Conservation (phyloP, 2,888 invertebrate species). For the Elysia crispata region DNA sequence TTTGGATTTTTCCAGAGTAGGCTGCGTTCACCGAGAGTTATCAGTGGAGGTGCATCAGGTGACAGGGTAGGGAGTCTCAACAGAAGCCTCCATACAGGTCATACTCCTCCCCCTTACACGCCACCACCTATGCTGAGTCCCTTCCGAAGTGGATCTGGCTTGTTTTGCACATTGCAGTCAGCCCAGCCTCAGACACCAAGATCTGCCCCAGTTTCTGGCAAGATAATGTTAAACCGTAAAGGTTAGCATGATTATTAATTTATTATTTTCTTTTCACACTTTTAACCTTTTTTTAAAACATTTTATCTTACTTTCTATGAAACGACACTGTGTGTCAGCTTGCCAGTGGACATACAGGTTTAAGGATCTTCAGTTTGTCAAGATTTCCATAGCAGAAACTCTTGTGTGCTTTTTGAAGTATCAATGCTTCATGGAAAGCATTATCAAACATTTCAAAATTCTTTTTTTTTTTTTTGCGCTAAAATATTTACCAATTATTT, state of each 20-base stretch:
- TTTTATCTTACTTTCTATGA: neutral
- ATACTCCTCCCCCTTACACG: constrained; percentile 85
- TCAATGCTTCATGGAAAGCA: too few relatives aligned
- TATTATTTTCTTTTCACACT: neutral
- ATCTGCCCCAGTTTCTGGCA: constrained; percentile 74
- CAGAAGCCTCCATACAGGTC: constrained; percentile 57
- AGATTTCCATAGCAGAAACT: too few relatives aligned
- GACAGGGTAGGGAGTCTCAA: constrained; percentile 55
- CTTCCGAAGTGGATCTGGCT: constrained; percentile 90
- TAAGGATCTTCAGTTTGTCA: too few relatives aligned
- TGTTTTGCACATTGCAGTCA: constrained; percentile 82
- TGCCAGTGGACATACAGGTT: too few relatives aligned
- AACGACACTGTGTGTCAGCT: too few relatives aligned
- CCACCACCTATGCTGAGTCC: constrained; percentile 97
- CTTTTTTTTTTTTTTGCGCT: too few relatives aligned
- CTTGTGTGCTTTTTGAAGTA: too few relatives aligned
- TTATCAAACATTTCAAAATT: too few relatives aligned
- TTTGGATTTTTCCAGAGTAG: constrained; percentile 80
- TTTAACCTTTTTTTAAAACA: neutral
- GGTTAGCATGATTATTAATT: constrained; percentile 43
- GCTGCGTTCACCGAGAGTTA: constrained; percentile 79
- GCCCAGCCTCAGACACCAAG: constrained; percentile 67
- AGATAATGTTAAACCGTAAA: constrained; percentile 49
- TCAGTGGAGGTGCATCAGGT: constrained; percentile 45
- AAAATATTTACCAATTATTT: too few relatives aligned